These are phyloP conservation scores for Lerema accius DNA, from an alignment of 1,140 invertebrate genomes.

Conservation along the genomic window DNA sequence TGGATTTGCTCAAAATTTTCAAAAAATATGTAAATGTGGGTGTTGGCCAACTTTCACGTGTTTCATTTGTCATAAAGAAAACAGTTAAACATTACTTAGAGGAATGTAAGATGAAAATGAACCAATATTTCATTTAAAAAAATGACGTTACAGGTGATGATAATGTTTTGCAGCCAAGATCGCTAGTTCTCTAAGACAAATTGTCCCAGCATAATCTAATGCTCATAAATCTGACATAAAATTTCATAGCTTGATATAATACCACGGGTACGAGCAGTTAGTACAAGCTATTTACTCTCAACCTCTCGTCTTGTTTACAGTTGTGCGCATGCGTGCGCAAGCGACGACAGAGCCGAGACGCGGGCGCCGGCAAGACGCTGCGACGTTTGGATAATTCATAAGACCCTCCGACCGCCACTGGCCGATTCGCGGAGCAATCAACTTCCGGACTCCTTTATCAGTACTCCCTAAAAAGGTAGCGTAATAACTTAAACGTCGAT, in stretches of 20 bases:
- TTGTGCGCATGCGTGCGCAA: conserved; percentile 35
- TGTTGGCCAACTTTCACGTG: too few species aligned
- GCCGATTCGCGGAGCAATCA: conserved; percentile 44
- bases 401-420: conserved; percentile 46
- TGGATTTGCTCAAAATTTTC: not conserved
- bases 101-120: too few species aligned
- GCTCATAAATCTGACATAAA: not conserved
- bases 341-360: conserved; percentile 46
- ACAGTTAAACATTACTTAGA: too few species aligned
- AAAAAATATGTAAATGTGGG: too few species aligned
- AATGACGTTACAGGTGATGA: too few species aligned
- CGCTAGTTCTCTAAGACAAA: too few species aligned
- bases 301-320: conserved; percentile 47
- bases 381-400: conserved; percentile 74
- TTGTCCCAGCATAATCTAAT: not conserved
- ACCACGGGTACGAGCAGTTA: not conserved
- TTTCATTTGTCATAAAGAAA: too few species aligned
- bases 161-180: too few species aligned
- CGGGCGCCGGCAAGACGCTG: conserved; percentile 64
- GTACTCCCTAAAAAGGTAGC: conserved; percentile 52
- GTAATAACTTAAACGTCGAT: conserved; percentile 44
- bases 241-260: not conserved
- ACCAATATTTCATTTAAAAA: too few species aligned
- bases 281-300: conserved; percentile 36
- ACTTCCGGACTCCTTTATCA: conserved; percentile 64